These are phyloP conservation scores for Lophotriccus pileatus DNA, from an alignment of 2,797 vertebrate species.

Conservation along the genomic window DNA sequence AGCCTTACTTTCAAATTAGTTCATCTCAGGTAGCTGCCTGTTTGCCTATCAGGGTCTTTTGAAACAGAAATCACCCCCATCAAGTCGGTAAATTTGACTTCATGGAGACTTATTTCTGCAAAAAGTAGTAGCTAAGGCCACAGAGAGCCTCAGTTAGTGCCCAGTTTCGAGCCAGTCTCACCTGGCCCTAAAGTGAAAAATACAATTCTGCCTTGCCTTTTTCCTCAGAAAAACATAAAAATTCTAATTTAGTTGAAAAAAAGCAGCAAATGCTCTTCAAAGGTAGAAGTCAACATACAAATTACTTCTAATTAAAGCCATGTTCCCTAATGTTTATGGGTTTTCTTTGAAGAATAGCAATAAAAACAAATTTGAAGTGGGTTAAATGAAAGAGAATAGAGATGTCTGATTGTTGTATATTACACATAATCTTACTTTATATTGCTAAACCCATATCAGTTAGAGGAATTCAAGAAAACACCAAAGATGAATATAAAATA, in stretches of 20 bases:
- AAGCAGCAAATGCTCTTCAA: constrained; percentile 71
- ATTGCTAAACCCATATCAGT: constrained; percentile 62
- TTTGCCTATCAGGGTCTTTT: constrained; percentile 8
- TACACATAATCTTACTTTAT: constrained; percentile 71
- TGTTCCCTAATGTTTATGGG: constrained; percentile 65
- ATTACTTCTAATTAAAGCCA: constrained; percentile 76
- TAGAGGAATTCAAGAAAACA: constrained; percentile 33
- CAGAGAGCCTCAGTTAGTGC: neutral
- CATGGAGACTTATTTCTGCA: neutral
- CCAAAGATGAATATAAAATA: constrained; percentile 15
- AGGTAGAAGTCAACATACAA: constrained; percentile 72
- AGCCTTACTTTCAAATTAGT: constrained; percentile 70
- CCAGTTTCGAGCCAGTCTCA: neutral
- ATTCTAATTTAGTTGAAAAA: constrained; percentile 66
- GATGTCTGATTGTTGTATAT: constrained; percentile 66
- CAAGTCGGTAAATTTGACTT: neutral
- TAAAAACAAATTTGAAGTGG: constrained; percentile 61
- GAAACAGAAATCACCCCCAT: constrained; percentile 6
- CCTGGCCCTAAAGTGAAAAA: neutral
- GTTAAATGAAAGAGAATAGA: constrained; percentile 72
- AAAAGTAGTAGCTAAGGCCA: neutral
- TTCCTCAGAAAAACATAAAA: constrained; percentile 20
- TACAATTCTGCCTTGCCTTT: neutral
- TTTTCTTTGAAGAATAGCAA: constrained; percentile 62
- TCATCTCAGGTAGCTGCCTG: constrained; percentile 59